phyloP scores from a whole-genome alignment of 2,888 invertebrate genomes.

The Lydus trimaculatus region DNA sequence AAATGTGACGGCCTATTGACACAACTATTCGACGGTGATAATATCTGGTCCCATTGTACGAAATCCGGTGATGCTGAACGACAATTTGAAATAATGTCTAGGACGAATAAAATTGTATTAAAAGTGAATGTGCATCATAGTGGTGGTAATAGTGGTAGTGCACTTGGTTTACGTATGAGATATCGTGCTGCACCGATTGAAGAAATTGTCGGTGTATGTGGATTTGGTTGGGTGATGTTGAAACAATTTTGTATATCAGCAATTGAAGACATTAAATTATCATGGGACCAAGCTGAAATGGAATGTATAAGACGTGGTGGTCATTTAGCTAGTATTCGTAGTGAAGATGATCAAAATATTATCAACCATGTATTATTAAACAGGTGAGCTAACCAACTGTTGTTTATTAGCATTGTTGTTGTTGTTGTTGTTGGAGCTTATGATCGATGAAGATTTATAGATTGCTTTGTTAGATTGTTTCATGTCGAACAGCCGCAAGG shows the following conservation, averaged over 20 bases:
- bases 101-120: conserved; percentile 65
- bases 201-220: conserved; percentile 71
- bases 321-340: conserved; percentile 72
- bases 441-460: too few relatives aligned
- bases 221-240: conserved; percentile 74
- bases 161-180: conserved; percentile 63
- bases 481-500: too few relatives aligned
- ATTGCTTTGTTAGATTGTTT: neutral
- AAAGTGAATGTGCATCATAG: conserved; percentile 51
- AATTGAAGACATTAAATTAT: conserved; percentile 64
- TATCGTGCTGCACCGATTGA: conserved; percentile 71
- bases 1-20: conserved; percentile 67
- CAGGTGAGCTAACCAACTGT: conserved; percentile 63
- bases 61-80: conserved; percentile 66
- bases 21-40: conserved; percentile 66
- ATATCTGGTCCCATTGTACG: conserved; percentile 69
- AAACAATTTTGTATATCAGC: conserved; percentile 73
- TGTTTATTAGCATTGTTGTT: too few relatives aligned
- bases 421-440: neutral
- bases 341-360: conserved; percentile 69
- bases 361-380: conserved; percentile 71
- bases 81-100: conserved; percentile 68
- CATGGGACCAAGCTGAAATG: conserved; percentile 74
- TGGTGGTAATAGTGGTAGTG: conserved; percentile 32
- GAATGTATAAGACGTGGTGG: conserved; percentile 71